A percentile compares a stretch with the other conserved stretches of the same genome.
Conservation (phyloP, 2,888 invertebrate genomes). For the Chrysopilus asiliformis region DNA sequence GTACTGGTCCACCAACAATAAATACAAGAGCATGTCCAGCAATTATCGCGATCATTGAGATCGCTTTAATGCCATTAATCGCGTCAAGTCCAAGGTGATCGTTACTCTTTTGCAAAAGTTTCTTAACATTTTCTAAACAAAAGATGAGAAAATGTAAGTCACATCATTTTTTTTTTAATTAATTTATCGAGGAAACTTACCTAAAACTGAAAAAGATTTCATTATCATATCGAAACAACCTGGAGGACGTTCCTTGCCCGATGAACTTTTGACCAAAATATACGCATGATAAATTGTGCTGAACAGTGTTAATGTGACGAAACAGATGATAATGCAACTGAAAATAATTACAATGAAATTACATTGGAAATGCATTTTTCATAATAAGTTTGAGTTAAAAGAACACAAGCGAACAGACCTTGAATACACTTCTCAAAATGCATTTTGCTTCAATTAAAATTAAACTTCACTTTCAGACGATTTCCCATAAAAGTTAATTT, state of each 20-base stretch:
- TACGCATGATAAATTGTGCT: slow-evolving; percentile 41
- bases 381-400: too few species aligned
- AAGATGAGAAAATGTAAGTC: background rate
- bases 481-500: too few species aligned
- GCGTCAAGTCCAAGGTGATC: slow-evolving; percentile 48
- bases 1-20: slow-evolving; percentile 50
- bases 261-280: slow-evolving; percentile 13
- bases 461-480: too few species aligned
- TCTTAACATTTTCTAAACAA: slow-evolving; percentile 24
- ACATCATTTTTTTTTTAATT: background rate
- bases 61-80: slow-evolving; percentile 49
- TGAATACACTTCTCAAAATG: too few species aligned
- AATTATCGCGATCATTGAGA: slow-evolving; percentile 54
- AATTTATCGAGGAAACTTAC: slow-evolving; percentile 15
- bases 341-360: slow-evolving; percentile 22
- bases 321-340: slow-evolving; percentile 39
- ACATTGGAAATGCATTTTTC: too few species aligned
- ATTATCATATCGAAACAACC: slow-evolving; percentile 21
- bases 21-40: slow-evolving; percentile 53
- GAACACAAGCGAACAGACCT: too few species aligned
- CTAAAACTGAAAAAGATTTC: slow-evolving; percentile 27
- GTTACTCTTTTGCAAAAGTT: slow-evolving; percentile 32
- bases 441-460: too few species aligned
- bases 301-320: slow-evolving; percentile 35
- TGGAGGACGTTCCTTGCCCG: slow-evolving; percentile 19